Base-by-base conservation (phyloP, 2,888 invertebrate genomes). In the Baronia brevicornis region DNA sequence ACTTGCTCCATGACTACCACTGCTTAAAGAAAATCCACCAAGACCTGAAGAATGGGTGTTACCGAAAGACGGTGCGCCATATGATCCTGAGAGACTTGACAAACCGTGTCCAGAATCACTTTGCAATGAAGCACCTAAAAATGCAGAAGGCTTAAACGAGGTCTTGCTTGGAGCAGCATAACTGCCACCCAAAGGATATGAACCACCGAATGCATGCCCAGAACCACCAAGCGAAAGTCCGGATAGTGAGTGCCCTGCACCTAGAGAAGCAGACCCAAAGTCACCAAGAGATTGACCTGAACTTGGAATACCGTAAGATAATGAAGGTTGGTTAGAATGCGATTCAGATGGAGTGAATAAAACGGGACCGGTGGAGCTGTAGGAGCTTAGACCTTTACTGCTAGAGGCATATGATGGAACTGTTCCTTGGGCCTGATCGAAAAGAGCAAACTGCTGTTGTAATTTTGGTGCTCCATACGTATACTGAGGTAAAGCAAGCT, bases 121-220 rank as follows among this genome's bases (percentile, higher is more conserved):
- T 46, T 67, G 69, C 10, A 69, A 51, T 2, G 79, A 69, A 31
- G 80, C 57, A 27, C 85, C 85, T 42, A 85, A 48, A 51, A 62
- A 85, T 26, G 75, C 66, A 5, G 85, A 85, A 21, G 85, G 85
- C 36, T 84, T 85, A 38, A 85, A 85, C 11, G 75, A 59, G 22
- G 57, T 45, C 51, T 78, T 79, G 12, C 71, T 60, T 5, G 72
- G 67, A 7, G 59, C 48, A 32, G 58, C 50, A 34, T 73, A 77
- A 18, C 56, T 50, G 10, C 55, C 55, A 12, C 62, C 54, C 28
- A 66, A 51, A 18, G 54, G 43, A 34, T 69, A 61, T 38, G 60
- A 51, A 20, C 67, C 67, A 24, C 69, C 68, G 2, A 60, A 37
- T 5, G 49, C 44, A 10, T 54, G 48, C 18, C 60, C 60, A 11